These are phyloP conservation scores for Lepidochrysops patricia DNA, from an alignment of 2,888 invertebrate species.

Conservation along the genomic window DNA sequence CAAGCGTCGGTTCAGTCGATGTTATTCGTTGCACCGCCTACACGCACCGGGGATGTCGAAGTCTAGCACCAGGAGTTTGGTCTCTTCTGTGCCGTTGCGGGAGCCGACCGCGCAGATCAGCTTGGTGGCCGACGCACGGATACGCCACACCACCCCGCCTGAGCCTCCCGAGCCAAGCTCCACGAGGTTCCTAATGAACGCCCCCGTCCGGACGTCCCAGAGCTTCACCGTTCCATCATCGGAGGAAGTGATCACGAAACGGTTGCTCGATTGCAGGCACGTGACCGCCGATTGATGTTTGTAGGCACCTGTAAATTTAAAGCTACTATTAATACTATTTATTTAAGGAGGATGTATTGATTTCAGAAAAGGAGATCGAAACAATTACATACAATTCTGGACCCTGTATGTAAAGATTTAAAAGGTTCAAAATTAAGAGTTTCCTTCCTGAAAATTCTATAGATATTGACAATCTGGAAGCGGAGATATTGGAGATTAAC, in stretches of 20 bases:
- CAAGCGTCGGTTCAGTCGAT: conserved; percentile 63
- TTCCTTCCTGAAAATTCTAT: no score
- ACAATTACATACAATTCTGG: no score
- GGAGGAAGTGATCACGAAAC: conserved; percentile 98
- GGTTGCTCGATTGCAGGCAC: conserved; percentile 96
- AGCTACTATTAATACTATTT: no score
- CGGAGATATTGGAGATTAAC: no score
- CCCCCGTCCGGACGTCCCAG: conserved; percentile 97
- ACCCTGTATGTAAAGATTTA: no score
- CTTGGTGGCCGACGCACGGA: conserved; percentile 94
- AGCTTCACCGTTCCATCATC: conserved; percentile 99
- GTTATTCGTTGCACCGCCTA: conserved; percentile 73
- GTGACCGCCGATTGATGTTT: conserved; percentile 99
- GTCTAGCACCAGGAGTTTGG: conserved; percentile 96
- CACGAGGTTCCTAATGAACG: conserved; percentile 96
- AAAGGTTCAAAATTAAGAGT: no score
- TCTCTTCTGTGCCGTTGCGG: conserved; percentile 98
- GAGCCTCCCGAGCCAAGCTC: conserved; percentile 95
- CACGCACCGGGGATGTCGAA: conserved; percentile 90
- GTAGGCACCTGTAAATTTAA: conserved; percentile 81
- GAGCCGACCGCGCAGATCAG: conserved; percentile 99
- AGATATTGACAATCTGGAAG: no score
- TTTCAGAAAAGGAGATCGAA: no score
- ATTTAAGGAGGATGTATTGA: no score
- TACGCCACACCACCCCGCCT: conserved; percentile 99